phyloP scores from a whole-genome alignment of 2,888 invertebrate species.

The Molanna angustata region DNA sequence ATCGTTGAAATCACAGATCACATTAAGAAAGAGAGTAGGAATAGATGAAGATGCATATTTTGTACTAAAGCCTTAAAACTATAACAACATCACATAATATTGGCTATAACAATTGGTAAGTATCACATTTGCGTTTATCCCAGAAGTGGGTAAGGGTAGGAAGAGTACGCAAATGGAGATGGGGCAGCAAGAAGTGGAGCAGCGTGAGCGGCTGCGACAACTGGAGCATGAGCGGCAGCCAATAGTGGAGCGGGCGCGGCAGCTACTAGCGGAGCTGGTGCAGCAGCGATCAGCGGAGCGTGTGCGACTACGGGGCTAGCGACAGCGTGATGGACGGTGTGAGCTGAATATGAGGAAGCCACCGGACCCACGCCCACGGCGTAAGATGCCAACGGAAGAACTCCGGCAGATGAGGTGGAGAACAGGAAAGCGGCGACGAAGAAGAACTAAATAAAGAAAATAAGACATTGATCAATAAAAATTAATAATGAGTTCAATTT shows the following conservation, averaged over 20 bases:
- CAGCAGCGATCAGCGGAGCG: constrained; percentile 40
- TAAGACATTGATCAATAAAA: too few species aligned
- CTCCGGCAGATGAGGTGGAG: constrained; percentile 41
- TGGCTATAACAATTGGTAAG: too few species aligned
- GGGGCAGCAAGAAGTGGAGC: constrained; percentile 28
- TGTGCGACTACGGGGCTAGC: constrained; percentile 60
- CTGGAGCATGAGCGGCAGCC: constrained; percentile 39
- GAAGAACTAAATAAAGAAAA: constrained; percentile 43
- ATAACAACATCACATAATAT: too few species aligned
- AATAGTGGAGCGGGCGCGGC: constrained; percentile 67
- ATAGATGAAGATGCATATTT: too few species aligned
- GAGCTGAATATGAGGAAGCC: constrained; percentile 73
- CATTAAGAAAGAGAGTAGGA: too few species aligned
- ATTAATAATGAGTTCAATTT: too few species aligned
- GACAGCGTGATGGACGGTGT: constrained; percentile 71
- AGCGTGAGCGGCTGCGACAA: constrained; percentile 34
- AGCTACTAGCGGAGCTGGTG: constrained; percentile 34
- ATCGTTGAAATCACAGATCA: too few species aligned
- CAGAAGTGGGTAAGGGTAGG: too few species aligned
- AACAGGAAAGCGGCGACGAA: constrained; percentile 42
- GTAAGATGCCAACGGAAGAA: constrained; percentile 41
- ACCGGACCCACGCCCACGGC: constrained; percentile 66
- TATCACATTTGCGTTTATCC: too few species aligned
- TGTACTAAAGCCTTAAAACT: too few species aligned
- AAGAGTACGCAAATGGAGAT: constrained; percentile 19